Conservation (phyloP, 1,140 invertebrate genomes). For the Drosophila yakuba region DNA sequence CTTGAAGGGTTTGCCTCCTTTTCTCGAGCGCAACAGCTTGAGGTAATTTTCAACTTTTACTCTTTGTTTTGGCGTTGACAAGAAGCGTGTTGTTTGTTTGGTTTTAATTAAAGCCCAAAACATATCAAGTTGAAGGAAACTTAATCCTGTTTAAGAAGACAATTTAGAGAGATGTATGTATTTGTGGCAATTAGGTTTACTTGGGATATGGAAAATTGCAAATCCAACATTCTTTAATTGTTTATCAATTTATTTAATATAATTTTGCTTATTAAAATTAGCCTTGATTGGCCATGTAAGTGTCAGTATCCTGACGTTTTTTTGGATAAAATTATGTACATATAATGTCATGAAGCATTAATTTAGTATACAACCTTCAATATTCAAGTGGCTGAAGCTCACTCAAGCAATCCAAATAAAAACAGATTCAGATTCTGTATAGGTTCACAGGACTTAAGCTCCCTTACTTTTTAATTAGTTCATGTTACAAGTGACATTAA, state of each 20-base stretch:
- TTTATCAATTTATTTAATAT: too few species aligned
- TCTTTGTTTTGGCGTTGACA: conserved; percentile 65
- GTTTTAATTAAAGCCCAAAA: conserved; percentile 80
- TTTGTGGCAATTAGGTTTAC: not conserved
- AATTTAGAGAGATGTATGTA: not conserved
- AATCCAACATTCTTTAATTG: too few species aligned
- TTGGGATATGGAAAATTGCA: not conserved
- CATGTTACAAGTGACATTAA: conserved; percentile 77
- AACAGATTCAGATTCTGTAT: not conserved
- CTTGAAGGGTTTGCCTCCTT: conserved; percentile 17
- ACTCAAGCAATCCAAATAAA: not conserved
- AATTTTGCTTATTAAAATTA: too few species aligned
- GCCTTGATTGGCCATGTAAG: too few species aligned
- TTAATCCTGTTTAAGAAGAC: not conserved
- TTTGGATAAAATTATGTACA: too few species aligned
- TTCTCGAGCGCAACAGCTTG: conserved; percentile 73
- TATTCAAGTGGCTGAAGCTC: not conserved
- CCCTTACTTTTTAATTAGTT: conserved; percentile 71
- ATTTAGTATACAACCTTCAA: too few species aligned
- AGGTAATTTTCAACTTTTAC: conserved; percentile 79
- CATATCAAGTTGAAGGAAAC: conserved; percentile 32
- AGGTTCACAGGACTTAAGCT: conserved; percentile 6
- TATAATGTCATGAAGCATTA: too few species aligned
- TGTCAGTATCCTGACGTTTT: too few species aligned
- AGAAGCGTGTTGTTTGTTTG: conserved; percentile 71